These are phyloP conservation scores for Ictalurus furcatus DNA, from an alignment of 2,113 vertebrate species.

Conservation along the genomic window DNA sequence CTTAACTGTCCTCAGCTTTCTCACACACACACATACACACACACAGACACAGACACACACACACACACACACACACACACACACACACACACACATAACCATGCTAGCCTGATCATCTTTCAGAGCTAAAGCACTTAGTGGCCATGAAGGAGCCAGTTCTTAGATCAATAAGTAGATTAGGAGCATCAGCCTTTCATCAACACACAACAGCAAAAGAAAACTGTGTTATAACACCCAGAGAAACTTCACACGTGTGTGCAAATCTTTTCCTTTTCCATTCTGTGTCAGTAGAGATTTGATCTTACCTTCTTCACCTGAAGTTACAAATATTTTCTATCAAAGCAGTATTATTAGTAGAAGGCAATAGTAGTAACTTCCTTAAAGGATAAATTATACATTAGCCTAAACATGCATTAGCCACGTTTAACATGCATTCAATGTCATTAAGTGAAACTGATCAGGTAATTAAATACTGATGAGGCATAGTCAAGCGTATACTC, in stretches of 20 bases:
- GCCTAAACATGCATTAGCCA: neutral
- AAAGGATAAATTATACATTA: conserved; percentile 16
- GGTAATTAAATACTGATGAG: conserved; percentile 33
- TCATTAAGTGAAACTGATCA: conserved; percentile 37
- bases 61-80: neutral
- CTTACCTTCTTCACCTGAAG: neutral
- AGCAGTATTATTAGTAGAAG: neutral
- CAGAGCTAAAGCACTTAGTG: conserved; percentile 19
- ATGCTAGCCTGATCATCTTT: conserved; percentile 7
- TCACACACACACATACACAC: neutral
- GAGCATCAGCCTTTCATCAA: neutral
- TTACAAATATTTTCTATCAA: neutral
- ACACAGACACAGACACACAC: neutral
- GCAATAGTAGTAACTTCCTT: neutral
- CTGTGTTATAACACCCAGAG: neutral
- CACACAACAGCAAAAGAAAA: conserved; percentile 1
- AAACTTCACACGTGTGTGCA: neutral
- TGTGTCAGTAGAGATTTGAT: neutral
- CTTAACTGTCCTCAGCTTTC: neutral
- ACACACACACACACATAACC: neutral
- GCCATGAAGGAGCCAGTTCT: neutral
- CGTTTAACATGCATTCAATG: neutral
- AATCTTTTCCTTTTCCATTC: neutral
- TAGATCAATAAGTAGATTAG: conserved; percentile 36
- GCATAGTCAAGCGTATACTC: neutral